Evolutionary conservation across 1,140 invertebrate species (phyloP).

Genomic region (Drosophila kikkawai): DNA sequence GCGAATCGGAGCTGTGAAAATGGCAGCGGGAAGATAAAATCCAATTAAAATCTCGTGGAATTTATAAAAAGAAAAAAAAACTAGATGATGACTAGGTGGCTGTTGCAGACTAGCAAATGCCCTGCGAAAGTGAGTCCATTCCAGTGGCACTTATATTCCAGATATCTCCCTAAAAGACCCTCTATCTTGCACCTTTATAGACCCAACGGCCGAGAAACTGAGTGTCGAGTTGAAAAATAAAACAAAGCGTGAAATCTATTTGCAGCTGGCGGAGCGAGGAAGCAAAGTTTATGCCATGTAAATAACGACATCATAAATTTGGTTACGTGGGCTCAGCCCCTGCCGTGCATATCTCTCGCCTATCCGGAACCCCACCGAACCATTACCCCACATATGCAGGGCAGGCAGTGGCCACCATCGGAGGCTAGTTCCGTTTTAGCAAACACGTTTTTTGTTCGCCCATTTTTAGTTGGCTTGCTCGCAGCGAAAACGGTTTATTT

Average conservation of each 20-base stretch:
- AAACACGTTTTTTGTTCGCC: constrained; percentile 48
- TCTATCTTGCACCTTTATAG: constrained; percentile 8
- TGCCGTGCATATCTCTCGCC: constrained; percentile 63
- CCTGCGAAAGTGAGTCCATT: constrained; percentile 9
- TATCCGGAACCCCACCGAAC: constrained; percentile 27
- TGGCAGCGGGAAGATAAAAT: constrained; percentile 73
- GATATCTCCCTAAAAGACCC: background rate
- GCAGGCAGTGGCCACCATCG: constrained; percentile 34
- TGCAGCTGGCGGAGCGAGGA: constrained; percentile 51
- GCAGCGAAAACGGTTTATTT: constrained; percentile 15
- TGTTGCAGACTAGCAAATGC: constrained; percentile 27
- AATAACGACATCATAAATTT: constrained; percentile 83
- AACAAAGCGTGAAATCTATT: constrained; percentile 79
- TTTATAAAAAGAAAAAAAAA: constrained; percentile 37
- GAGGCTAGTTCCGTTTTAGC: constrained; percentile 75
- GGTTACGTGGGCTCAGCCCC: constrained; percentile 56
- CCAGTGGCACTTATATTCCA: background rate
- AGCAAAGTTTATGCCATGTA: constrained; percentile 80
- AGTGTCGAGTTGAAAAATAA: constrained; percentile 58
- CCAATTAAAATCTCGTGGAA: constrained; percentile 75
- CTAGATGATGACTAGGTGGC: constrained; percentile 18
- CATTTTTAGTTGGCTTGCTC: constrained; percentile 18
- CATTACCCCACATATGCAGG: constrained; percentile 31
- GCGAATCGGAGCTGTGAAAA: constrained; percentile 50
- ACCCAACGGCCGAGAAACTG: constrained; percentile 10